Evolutionary conservation across 2,113 vertebrate species (phyloP).

Genomic region (human (Homo sapiens)): GRCh38 chr9:110976501-110977000

Average conservation of each 20-base stretch:
- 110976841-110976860: neutral
- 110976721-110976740: neutral
- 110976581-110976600: neutral
- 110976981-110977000: neutral
- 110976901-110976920: neutral
- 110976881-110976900: neutral
- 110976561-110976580: neutral
- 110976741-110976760: neutral
- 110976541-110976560: neutral
- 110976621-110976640: neutral
- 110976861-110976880: neutral
- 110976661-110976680: neutral
- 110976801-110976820: neutral
- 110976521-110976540: neutral
- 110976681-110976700: neutral
- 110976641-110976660: neutral
- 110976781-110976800: neutral
- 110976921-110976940: neutral
- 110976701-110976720: neutral
- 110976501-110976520: neutral
- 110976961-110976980: conserved; percentile 5
- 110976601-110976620: neutral
- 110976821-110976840: neutral
- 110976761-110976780: neutral
- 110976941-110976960: neutral